Base-by-base conservation (phyloP, 2,113 vertebrate species). In the Theristicus caerulescens region DNA sequence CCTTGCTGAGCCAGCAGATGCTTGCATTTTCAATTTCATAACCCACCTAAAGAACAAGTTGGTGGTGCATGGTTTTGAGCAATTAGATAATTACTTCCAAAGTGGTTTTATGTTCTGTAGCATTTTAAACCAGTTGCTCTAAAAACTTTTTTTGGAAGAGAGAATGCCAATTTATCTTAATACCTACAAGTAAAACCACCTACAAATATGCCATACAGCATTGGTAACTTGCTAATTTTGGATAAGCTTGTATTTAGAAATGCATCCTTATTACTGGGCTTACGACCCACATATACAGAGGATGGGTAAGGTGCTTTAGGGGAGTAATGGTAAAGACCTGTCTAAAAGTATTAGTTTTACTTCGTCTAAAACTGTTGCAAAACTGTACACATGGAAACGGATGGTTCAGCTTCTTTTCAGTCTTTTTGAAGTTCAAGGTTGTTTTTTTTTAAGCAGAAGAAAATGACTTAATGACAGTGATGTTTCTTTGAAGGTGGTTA, bases 261-360 rank as follows among this genome's bases (percentile, higher is more conserved):
- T 57, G 9, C 26, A 26, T 82, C 22, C 31, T 62, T 36, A 2
- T 52, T 83, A 7, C 24, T 1, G 2, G 29, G 11, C 21, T 81
- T 72, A 57, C 0, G 0, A 34, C 9, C 40, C 20, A 2, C 6
- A 0, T 31, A 14, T 0, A 1, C 13, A 42, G 62, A 55, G n/a
- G 27, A 58, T 62, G 40, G 52, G 9, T 38, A 24, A 62, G 32
- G 42, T 78, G 34, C 24, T 94, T 7, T 34, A 38, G 52, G 54
- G 54, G 16, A 57, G 8, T 51, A 26, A n/a, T 38, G 44, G 34
- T 90, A 58, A 84, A 88, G 62, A 73, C 52, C 32, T 71, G 52
- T 64, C 42, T 64, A 20, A 59, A 88, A 44, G 11, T 47, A 11
- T 66, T 77, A 16, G 46, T 88, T 93, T 69, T 76, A 49, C 16